Base-by-base conservation (phyloP, 2,797 vertebrate genomes). In the Hybognathus amarus region DNA sequence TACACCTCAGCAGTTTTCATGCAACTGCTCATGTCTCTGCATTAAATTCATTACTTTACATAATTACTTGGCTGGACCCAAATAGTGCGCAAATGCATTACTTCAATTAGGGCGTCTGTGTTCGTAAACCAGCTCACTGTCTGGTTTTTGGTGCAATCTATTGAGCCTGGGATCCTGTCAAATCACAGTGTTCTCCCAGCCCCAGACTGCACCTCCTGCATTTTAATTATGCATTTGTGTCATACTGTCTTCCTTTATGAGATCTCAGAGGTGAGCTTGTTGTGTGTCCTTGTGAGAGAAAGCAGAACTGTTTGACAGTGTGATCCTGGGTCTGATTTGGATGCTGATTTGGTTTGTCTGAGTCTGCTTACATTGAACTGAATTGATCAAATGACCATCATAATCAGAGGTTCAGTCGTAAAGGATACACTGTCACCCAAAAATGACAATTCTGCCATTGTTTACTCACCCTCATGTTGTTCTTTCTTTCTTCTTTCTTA, bases 141-240 rank as follows among this genome's bases (percentile, higher is more conserved):
- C 73, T 71, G 42, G 42, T 69, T 75, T 85, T 56, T 6, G 18
- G 38, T n/a, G 67, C 38, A 75, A 36, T 80, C 68, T 80, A 80
- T 67, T 76, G 40, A 69, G 63, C 63, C 64, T 80, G 24, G 59
- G 73, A 59, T 50, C 78, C 63, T 75, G 83, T 85, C 83, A 76
- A 68, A 38, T 15, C 70, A 47, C 22, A 47, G 64, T 70, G 38
- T 59, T 69, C 74, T 83, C 52, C 4, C 38, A 70, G 74, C 73
- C 27, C n/a, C 50, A 68, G 74, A 47, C 38, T 69, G 36, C 24
- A 50, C 73, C 71, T 77, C 61, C 50, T 77, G 63, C 36, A 83
- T 70, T 38, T 68, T 66, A 83, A 83, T 77, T 56, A 33, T 69
- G 74, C 27, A 33, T 47, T 77, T 83, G 52, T 70, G 73, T 66